Conservation (phyloP, 2,113 vertebrate species). For the Gavialis gangeticus region DNA sequence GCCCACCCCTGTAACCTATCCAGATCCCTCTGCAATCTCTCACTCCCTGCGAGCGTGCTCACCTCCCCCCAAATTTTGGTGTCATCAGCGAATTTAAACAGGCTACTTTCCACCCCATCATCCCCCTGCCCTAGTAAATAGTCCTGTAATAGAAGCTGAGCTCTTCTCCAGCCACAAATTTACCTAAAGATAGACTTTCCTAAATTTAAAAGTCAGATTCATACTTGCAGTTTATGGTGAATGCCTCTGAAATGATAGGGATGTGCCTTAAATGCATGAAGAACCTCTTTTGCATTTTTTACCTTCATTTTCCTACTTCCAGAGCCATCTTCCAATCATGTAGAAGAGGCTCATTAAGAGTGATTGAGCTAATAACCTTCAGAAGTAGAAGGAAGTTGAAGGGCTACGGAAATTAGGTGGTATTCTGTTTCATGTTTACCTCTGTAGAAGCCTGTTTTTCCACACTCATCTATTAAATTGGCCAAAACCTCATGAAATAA, state of each 20-base stretch:
- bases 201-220: not conserved
- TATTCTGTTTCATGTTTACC: not conserved
- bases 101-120: too few relatives aligned
- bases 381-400: not conserved
- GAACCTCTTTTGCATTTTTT: not conserved
- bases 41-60: too few relatives aligned
- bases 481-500: not conserved
- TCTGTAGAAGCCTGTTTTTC: too few relatives aligned
- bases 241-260: not conserved
- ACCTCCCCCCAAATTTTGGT: too few relatives aligned
- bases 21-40: too few relatives aligned
- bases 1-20: too few relatives aligned
- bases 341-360: not conserved
- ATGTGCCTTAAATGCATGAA: not conserved
- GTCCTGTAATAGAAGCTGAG: not conserved
- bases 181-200: not conserved
- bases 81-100: too few relatives aligned
- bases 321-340: not conserved
- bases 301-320: not conserved
- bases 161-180: not conserved
- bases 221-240: not conserved
- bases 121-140: not conserved
- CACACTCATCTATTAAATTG: not conserved
- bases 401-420: not conserved
- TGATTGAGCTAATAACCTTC: not conserved